A percentile compares a stretch with the other conserved stretches of the same genome.
phyloP scores from a whole-genome alignment of 64 coral and sea anemone genomes.

The Actinia equina region DNA sequence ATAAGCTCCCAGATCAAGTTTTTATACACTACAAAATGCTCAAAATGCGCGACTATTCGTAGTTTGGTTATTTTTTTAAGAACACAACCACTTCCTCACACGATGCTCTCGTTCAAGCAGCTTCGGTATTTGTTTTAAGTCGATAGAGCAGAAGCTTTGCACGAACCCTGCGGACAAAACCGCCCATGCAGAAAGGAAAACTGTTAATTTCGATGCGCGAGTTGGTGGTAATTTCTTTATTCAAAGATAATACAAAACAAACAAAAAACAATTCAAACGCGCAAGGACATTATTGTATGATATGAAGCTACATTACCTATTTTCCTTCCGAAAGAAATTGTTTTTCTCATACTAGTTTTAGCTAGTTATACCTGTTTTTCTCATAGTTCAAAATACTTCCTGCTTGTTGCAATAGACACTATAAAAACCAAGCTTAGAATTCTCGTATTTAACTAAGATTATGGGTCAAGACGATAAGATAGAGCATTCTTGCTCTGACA shows the following conservation, averaged over 20 bases:
- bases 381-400: background rate
- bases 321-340: background rate
- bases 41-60: background rate
- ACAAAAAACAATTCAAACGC: background rate
- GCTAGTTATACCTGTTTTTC: too few species aligned
- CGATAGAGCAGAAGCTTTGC: background rate
- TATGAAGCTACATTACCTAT: background rate
- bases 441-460: background rate
- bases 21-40: background rate
- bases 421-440: background rate
- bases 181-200: background rate
- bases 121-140: too few species aligned
- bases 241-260: too few species aligned
- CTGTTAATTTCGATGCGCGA: background rate
- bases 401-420: background rate
- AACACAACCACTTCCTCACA: constrained; percentile 2
- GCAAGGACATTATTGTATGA: background rate
- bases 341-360: too few species aligned
- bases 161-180: background rate
- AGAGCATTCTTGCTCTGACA: background rate
- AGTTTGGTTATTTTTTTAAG: background rate
- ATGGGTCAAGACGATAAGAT: background rate
- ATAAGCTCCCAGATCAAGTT: background rate
- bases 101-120: background rate
- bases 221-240: background rate